phyloP scores from a whole-genome alignment of 1,140 invertebrate species.

The Drosophila neocordata region DNA sequence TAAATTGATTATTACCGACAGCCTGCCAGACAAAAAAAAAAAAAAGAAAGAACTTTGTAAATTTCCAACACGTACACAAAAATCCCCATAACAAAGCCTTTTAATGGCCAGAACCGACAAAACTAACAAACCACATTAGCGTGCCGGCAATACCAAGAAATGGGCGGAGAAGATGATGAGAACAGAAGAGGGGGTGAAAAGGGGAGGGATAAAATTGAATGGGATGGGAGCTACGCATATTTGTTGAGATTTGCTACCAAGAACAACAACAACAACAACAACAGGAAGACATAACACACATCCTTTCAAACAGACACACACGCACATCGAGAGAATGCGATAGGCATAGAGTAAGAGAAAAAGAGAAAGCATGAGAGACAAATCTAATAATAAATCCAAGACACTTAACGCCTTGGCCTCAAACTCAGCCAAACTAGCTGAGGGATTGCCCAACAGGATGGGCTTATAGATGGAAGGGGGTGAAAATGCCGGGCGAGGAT shows the following conservation, averaged over 20 bases:
- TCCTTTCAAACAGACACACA: constrained; percentile 35
- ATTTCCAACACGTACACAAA: constrained; percentile 79
- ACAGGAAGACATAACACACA: constrained; percentile 68
- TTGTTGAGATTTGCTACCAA: constrained; percentile 66
- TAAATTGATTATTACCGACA: constrained; percentile 73
- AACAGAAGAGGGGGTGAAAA: background rate
- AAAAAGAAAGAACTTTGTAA: constrained; percentile 55
- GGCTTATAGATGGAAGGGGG: background rate
- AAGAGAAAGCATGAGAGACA: constrained; percentile 29
- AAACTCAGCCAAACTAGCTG: constrained; percentile 65
- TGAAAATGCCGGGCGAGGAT: constrained; percentile 8
- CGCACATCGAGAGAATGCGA: constrained; percentile 1
- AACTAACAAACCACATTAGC: constrained; percentile 79
- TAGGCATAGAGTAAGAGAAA: background rate
- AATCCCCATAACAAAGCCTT: constrained; percentile 74
- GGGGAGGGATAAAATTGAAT: background rate
- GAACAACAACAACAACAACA: constrained; percentile 43
- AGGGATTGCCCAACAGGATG: constrained; percentile 39
- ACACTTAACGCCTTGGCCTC: constrained; percentile 78
- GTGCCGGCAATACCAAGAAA: constrained; percentile 9
- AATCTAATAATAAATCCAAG: constrained; percentile 81
- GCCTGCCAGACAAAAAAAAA: constrained; percentile 25
- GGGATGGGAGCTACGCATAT: constrained; percentile 48
- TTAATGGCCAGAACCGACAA: constrained; percentile 70
- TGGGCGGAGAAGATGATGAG: background rate